Evolutionary conservation across 2,888 invertebrate species (phyloP).

Genomic region (Drosophila ustulata): DNA sequence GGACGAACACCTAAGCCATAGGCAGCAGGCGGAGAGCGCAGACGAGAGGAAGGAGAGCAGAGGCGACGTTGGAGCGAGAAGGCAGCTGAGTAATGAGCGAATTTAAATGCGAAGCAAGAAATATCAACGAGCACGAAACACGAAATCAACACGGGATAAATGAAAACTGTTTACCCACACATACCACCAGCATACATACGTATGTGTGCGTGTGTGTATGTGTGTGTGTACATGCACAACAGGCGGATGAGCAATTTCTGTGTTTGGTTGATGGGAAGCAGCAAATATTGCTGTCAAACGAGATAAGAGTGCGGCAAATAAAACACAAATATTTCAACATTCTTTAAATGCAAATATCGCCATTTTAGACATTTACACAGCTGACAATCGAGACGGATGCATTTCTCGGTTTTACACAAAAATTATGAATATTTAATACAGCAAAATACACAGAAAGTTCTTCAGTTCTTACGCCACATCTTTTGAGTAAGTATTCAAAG

Average conservation of each 20-base stretch:
- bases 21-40: neutral
- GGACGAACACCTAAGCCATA: constrained; percentile 20
- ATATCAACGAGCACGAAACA: constrained; percentile 46
- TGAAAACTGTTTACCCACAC: constrained; percentile 32
- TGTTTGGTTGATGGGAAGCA: constrained; percentile 18
- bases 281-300: constrained; percentile 33
- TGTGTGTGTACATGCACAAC: neutral
- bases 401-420: neutral
- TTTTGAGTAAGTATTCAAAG: neutral
- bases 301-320: constrained; percentile 54
- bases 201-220: neutral
- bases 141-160: constrained; percentile 50
- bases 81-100: constrained; percentile 69
- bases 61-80: neutral
- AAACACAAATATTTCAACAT: constrained; percentile 57
- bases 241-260: constrained; percentile 6
- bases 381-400: neutral
- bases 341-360: neutral
- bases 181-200: neutral
- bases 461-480: neutral
- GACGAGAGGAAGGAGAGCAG: no score
- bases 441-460: neutral
- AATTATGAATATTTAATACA: neutral
- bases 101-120: constrained; percentile 71
- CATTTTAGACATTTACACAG: constrained; percentile 1